Conservation (phyloP, 2,113 vertebrate species). For the Enhydra lutris region DNA sequence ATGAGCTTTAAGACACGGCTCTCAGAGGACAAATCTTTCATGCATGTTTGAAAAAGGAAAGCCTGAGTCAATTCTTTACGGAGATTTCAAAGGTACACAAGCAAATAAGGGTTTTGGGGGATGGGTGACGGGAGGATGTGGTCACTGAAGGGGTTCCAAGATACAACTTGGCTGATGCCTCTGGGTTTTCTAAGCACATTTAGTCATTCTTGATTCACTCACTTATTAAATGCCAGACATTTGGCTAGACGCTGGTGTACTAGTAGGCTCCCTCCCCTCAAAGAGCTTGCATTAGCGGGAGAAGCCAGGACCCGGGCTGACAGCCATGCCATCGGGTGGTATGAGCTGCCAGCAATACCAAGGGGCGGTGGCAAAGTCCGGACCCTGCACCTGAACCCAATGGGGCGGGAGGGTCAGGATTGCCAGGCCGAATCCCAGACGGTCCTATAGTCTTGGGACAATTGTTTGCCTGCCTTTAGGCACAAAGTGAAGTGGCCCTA, state of each 20-base stretch:
- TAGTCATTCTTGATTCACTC: neutral
- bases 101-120: neutral
- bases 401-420: neutral
- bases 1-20: neutral
- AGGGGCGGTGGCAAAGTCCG: rapidly evolving
- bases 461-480: neutral
- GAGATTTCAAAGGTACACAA: neutral
- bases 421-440: neutral
- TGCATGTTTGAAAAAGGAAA: neutral
- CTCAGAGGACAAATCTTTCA: neutral
- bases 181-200: neutral
- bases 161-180: neutral
- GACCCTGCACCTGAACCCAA: neutral
- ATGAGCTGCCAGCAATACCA: rapidly evolving
- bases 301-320: neutral
- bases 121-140: neutral
- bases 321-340: rapidly evolving
- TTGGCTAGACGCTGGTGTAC: neutral
- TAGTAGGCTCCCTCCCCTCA: neutral
- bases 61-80: neutral
- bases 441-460: neutral
- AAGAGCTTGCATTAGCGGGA: neutral
- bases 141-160: neutral
- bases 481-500: neutral
- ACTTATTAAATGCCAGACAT: neutral